Evolutionary conservation across 2,888 invertebrate species (phyloP).

Genomic region (Thumatha senex): DNA sequence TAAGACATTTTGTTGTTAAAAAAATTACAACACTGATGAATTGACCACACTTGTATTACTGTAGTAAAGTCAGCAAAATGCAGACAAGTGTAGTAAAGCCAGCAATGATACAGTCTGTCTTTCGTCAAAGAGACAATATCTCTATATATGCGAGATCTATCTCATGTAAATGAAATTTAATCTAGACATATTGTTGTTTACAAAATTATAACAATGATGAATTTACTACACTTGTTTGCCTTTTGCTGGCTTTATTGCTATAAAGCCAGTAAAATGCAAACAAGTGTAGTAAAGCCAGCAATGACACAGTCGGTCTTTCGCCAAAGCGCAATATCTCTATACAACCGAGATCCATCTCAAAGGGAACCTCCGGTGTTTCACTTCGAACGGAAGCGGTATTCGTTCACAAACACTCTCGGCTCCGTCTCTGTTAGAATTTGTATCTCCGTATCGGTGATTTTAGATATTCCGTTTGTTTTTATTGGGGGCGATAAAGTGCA

Average conservation of each 20-base stretch:
- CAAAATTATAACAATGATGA: too few relatives aligned
- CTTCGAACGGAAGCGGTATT: slow-evolving; percentile 17
- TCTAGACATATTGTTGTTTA: too few relatives aligned
- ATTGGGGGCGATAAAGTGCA: not conserved
- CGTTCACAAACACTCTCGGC: slow-evolving; percentile 17
- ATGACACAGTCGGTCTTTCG: not conserved
- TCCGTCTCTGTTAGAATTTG: slow-evolving; percentile 15
- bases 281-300: too few relatives aligned
- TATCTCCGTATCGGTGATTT: slow-evolving; percentile 2
- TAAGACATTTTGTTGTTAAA: too few relatives aligned
- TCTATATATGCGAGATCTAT: not conserved
- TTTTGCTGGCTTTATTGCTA: too few relatives aligned
- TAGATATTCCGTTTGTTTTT: slow-evolving; percentile 12
- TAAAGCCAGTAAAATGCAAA: too few relatives aligned
- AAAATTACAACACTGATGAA: too few relatives aligned
- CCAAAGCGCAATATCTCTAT: not conserved
- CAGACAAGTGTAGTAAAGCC: too few relatives aligned
- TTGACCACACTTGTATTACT: too few relatives aligned
- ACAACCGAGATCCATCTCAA: not conserved
- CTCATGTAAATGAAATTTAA: too few relatives aligned
- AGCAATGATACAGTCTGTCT: not conserved
- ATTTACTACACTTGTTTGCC: too few relatives aligned
- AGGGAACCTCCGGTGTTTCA: not conserved
- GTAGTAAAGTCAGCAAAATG: too few relatives aligned
- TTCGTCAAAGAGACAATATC: not conserved